Evolutionary conservation across 2,888 invertebrate genomes (phyloP).

Genomic region (Coleophora deauratella): DNA sequence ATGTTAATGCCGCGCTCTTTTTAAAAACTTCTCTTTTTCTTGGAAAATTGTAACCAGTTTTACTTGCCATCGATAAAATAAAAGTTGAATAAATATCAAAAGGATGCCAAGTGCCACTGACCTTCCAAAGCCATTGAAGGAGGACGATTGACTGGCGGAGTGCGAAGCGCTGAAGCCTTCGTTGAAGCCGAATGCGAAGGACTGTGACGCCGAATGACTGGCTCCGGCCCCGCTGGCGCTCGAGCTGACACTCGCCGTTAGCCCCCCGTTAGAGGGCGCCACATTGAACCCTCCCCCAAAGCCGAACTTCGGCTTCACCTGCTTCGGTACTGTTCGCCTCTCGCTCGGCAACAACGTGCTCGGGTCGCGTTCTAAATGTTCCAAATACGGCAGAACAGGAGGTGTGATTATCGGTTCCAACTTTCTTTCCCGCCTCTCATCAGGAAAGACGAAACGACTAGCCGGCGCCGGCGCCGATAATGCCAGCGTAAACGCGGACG

Average conservation of each 20-base stretch:
- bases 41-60: too few species aligned
- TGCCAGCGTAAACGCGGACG: slow-evolving; percentile 24
- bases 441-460: slow-evolving; percentile 52
- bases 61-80: too few species aligned
- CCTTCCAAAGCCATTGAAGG: slow-evolving; percentile 65
- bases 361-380: slow-evolving; percentile 67
- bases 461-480: slow-evolving; percentile 42
- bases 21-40: too few species aligned
- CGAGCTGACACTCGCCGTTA: slow-evolving; percentile 60
- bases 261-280: slow-evolving; percentile 53
- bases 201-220: slow-evolving; percentile 65
- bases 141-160: slow-evolving; percentile 63
- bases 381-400: slow-evolving; percentile 63
- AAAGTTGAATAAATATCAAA: neutral
- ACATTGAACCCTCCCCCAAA: slow-evolving; percentile 58
- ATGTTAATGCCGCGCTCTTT: too few species aligned
- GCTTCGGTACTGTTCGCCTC: slow-evolving; percentile 17
- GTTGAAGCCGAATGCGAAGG: slow-evolving; percentile 63
- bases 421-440: slow-evolving; percentile 49
- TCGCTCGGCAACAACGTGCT: slow-evolving; percentile 58
- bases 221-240: slow-evolving; percentile 51
- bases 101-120: slow-evolving; percentile 27
- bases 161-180: slow-evolving; percentile 68
- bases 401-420: slow-evolving; percentile 63
- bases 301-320: slow-evolving; percentile 49